Percentiles rank a stretch among this genome's conserved stretches.
These are phyloP conservation scores for Pteropus alecto DNA, from an alignment of 2,113 vertebrate genomes.

Conservation along the genomic window DNA sequence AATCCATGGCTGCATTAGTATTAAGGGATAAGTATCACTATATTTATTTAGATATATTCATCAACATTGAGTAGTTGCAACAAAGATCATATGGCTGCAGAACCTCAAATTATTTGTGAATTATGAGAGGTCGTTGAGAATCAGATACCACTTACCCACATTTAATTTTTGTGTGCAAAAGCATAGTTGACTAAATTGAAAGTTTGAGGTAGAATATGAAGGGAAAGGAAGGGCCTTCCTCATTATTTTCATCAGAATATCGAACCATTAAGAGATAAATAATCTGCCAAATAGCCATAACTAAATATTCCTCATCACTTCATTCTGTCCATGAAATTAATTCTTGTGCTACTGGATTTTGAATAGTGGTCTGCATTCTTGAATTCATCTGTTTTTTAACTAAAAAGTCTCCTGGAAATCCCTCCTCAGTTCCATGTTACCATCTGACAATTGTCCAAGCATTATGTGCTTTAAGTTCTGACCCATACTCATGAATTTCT, in stretches of 20 bases:
- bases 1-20: neutral
- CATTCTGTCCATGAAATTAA: neutral
- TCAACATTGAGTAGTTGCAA: neutral
- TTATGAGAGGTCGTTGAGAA: neutral
- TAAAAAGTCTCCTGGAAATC: neutral
- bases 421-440: neutral
- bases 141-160: neutral
- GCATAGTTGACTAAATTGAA: neutral
- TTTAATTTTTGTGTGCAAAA: constrained; percentile 17
- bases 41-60: neutral
- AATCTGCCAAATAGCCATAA: neutral
- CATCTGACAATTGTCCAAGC: neutral
- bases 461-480: neutral
- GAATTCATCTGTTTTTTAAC: neutral
- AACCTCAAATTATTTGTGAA: neutral
- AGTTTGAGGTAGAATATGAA: neutral
- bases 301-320: neutral
- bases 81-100: neutral
- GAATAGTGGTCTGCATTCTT: neutral
- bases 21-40: neutral
- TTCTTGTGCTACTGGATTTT: neutral
- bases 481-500: neutral
- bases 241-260: neutral
- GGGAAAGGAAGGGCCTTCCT: neutral
- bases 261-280: neutral